Evolutionary conservation across 2,888 invertebrate species (phyloP).

Genomic region (Selenia dentaria): DNA sequence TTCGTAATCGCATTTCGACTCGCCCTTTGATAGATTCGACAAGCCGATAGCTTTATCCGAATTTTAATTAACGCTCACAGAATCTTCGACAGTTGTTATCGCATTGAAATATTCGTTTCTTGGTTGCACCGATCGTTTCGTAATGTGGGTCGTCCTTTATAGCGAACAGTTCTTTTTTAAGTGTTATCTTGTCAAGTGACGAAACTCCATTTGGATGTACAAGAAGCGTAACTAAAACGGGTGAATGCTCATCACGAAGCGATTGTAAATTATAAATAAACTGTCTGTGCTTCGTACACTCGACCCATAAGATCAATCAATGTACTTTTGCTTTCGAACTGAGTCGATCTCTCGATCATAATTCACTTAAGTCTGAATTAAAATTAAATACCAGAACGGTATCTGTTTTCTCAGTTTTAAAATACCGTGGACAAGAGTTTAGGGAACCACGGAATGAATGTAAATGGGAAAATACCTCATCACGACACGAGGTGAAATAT

Average conservation of each 20-base stretch:
- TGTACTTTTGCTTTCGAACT: conserved; percentile 47
- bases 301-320: conserved; percentile 52
- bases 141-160: conserved; percentile 60
- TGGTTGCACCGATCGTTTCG: conserved; percentile 53
- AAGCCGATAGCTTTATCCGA: conserved; percentile 43
- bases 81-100: conserved; percentile 52
- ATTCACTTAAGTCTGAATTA: conserved; percentile 34
- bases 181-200: conserved; percentile 68
- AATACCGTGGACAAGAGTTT: conserved; percentile 45
- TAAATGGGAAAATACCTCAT: conserved; percentile 70
- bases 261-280: conserved; percentile 64
- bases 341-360: conserved; percentile 45
- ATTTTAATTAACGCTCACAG: conserved; percentile 61
- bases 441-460: conserved; percentile 51
- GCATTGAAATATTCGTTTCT: conserved; percentile 48
- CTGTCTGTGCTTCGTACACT: conserved; percentile 33
- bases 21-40: conserved; percentile 38
- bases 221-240: conserved; percentile 59
- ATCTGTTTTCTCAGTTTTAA: conserved; percentile 70
- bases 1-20: conserved; percentile 37
- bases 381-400: conserved; percentile 36
- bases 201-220: conserved; percentile 64
- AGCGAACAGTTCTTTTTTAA: conserved; percentile 59
- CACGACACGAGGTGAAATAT: conserved; percentile 64
- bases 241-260: conserved; percentile 60